These are phyloP conservation scores for Sympetrum striolatum DNA, from an alignment of 2,888 invertebrate genomes.

Conservation along the genomic window DNA sequence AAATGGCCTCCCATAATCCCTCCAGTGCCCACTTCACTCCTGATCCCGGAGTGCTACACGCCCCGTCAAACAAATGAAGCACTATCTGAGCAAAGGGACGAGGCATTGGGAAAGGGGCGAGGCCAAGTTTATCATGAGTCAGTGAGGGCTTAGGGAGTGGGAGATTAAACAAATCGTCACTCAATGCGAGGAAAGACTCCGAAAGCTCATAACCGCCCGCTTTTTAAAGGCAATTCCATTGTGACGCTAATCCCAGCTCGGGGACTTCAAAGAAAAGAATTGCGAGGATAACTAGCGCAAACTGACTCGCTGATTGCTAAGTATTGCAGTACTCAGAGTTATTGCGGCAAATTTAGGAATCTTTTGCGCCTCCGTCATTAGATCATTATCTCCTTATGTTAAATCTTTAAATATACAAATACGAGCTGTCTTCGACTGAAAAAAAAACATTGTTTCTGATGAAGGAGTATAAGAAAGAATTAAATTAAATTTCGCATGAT, in stretches of 20 bases:
- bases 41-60: slow-evolving; percentile 33
- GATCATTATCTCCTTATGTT: no score
- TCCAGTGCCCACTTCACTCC: slow-evolving; percentile 27
- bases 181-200: background rate
- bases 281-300: background rate
- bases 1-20: slow-evolving; percentile 36
- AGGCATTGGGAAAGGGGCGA: background rate
- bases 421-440: no score
- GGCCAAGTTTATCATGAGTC: slow-evolving; percentile 3
- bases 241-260: background rate
- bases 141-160: background rate
- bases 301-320: background rate
- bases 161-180: slow-evolving; percentile 19
- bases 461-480: no score
- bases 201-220: background rate
- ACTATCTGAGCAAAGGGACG: slow-evolving; percentile 31
- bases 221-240: background rate
- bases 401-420: no score
- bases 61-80: slow-evolving; percentile 39
- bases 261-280: background rate
- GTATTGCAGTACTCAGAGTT: background rate
- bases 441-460: no score
- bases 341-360: no score
- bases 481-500: no score
- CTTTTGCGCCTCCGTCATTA: no score